Conservation (phyloP, 1,140 invertebrate species). For the Drosophila hydei region DNA sequence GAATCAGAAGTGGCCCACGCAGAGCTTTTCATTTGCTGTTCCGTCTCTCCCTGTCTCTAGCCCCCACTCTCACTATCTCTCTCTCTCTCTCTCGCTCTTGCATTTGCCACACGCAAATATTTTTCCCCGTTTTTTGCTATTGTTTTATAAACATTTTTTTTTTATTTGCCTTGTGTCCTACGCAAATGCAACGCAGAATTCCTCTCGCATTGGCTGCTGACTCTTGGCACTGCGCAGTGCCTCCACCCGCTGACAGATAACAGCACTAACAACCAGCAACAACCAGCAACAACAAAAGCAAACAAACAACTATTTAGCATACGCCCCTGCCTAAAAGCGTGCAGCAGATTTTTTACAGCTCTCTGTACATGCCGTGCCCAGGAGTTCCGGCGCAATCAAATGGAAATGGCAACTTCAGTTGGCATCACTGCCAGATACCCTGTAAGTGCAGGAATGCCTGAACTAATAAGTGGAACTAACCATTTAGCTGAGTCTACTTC, state of each 20-base stretch:
- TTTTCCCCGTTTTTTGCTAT: constrained; percentile 1
- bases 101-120: constrained; percentile 1
- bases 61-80: too few species aligned
- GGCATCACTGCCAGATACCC: neutral
- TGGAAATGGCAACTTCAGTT: neutral
- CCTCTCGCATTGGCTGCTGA: constrained; percentile 31
- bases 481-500: too few species aligned
- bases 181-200: neutral
- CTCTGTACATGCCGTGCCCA: constrained; percentile 32
- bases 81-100: neutral
- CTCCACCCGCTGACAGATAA: neutral
- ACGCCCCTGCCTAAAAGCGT: constrained; percentile 36
- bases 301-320: constrained; percentile 21
- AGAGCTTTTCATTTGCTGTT: neutral
- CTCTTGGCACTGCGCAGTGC: constrained; percentile 7
- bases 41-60: too few species aligned
- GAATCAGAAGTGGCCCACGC: neutral
- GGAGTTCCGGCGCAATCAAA: constrained; percentile 9
- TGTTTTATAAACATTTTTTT: constrained; percentile 1
- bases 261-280: constrained; percentile 2
- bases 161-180: too few species aligned
- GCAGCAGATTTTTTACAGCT: constrained; percentile 43
- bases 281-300: neutral
- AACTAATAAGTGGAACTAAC: too few species aligned
- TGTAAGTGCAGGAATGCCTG: too few species aligned